Conservation (phyloP, 2,113 vertebrate genomes). For the Machaerirhynchus nigripectus region DNA sequence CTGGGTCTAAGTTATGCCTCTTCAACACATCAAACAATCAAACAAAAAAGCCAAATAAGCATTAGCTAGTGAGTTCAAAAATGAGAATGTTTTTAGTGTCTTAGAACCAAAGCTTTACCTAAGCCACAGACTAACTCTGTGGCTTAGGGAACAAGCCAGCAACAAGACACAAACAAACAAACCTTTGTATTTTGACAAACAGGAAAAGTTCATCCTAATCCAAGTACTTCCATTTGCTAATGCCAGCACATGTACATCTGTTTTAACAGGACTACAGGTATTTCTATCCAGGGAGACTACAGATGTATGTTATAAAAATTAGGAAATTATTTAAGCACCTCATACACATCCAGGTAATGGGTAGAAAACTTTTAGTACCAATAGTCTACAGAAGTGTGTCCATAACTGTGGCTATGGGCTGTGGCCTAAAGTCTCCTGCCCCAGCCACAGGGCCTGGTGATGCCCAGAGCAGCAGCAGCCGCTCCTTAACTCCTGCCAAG, state of each 20-base stretch:
- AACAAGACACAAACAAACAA: neutral
- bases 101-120: neutral
- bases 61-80: neutral
- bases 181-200: neutral
- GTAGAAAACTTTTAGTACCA: neutral
- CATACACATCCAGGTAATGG: accelerated
- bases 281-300: neutral
- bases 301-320: accelerated
- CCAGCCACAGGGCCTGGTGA: neutral
- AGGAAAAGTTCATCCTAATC: neutral
- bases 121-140: neutral
- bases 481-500: neutral
- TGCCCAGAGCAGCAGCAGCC: too few relatives aligned
- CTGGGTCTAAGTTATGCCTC: neutral
- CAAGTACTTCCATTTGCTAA: neutral
- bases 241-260: accelerated
- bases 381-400: accelerated
- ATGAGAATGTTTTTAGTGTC: neutral
- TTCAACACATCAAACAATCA: neutral
- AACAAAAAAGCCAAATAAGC: neutral
- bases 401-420: accelerated
- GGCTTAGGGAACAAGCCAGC: neutral
- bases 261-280: accelerated
- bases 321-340: neutral
- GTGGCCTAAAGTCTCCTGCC: neutral